These are phyloP conservation scores for Ctenodactylus gundi DNA, from an alignment of 2,113 vertebrate genomes.

Conservation along the genomic window DNA sequence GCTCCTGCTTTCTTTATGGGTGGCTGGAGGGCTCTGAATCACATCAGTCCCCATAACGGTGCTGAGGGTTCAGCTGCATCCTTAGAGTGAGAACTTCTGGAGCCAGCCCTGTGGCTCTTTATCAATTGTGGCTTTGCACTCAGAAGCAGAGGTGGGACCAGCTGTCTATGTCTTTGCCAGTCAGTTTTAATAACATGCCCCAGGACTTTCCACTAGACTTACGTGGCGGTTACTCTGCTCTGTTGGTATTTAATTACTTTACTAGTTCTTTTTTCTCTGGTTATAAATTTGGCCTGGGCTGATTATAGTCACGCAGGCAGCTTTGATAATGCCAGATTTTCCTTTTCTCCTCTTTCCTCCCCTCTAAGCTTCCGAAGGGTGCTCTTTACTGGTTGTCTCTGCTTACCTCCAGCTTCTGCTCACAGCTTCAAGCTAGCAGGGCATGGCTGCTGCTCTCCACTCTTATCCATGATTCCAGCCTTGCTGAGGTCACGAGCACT, in stretches of 20 bases:
- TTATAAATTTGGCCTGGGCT: background rate
- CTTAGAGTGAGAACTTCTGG: slow-evolving; percentile 41
- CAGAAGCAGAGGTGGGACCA: background rate
- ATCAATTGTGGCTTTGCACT: background rate
- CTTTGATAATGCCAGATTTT: background rate
- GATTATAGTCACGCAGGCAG: background rate
- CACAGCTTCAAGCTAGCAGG: background rate
- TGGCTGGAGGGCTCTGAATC: background rate
- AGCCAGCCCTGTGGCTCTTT: background rate
- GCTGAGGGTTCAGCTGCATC: background rate
- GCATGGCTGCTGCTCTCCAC: background rate
- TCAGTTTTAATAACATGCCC: background rate
- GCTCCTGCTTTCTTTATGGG: background rate
- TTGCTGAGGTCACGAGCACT: background rate
- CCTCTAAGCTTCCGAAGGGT: background rate
- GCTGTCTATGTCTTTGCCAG: background rate
- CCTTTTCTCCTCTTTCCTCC: background rate
- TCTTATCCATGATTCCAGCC: background rate
- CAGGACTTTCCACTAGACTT: background rate
- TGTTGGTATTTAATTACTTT: background rate
- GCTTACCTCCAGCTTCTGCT: background rate
- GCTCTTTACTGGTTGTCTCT: background rate
- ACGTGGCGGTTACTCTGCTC: background rate
- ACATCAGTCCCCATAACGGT: background rate
- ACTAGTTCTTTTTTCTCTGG: background rate